A percentile compares a stretch with the other conserved stretches of the same genome.
Evolutionary conservation across 2,888 invertebrate genomes (phyloP).

Genomic region (Alentia gelatinosa): DNA sequence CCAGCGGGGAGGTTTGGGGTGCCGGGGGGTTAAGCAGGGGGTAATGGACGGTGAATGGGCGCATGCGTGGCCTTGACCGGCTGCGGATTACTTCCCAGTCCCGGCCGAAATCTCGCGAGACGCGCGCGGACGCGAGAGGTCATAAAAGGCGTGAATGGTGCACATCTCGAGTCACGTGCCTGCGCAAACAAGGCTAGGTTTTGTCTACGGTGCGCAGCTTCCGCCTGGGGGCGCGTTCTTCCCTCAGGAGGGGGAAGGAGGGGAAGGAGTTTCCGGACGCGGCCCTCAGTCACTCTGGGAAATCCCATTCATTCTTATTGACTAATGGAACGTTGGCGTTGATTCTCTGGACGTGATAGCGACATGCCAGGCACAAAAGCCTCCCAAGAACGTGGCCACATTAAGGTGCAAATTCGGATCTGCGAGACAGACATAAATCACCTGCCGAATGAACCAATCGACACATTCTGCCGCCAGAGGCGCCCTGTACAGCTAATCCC

Average conservation of each 20-base stretch:
- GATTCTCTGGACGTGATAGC: background rate
- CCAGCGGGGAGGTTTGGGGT: too few species aligned
- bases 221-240: background rate
- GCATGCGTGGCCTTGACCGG: too few species aligned
- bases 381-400: background rate
- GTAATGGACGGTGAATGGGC: slow-evolving; percentile 34
- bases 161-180: background rate
- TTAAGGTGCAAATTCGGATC: slow-evolving; percentile 18
- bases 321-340: slow-evolving; percentile 16
- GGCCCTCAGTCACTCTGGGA: background rate
- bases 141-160: background rate
- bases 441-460: background rate
- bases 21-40: slow-evolving; percentile 47
- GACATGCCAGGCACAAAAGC: background rate
- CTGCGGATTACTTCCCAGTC: background rate
- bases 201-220: background rate
- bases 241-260: background rate
- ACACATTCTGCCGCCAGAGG: background rate
- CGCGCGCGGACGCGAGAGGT: background rate
- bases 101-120: background rate
- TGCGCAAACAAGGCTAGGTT: background rate
- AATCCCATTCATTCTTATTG: background rate
- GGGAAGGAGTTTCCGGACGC: background rate
- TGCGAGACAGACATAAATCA: background rate
- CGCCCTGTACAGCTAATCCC: background rate